Base-by-base conservation (phyloP, 1,140 invertebrate species). In the Phocides pigmalion region DNA sequence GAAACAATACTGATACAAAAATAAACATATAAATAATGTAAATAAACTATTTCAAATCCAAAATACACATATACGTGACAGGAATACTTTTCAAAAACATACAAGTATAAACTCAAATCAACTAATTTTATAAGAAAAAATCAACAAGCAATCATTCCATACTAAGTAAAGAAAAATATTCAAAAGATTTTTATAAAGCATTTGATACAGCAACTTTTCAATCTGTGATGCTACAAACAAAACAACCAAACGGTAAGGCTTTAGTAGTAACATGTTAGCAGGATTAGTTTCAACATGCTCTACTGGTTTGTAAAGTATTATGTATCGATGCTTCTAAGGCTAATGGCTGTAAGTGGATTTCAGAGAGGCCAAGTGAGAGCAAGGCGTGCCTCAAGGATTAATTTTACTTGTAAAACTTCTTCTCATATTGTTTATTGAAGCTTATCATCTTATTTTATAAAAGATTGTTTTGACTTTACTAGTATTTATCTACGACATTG, bases 341-440 rank as follows among this genome's bases (percentile, higher is more conserved):
- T 58, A 58, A 58, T 58, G 41, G 54, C 17, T 58, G 20, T 58
- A 58, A 58, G 54, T 58, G 54, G 56, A 59, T 59, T 59, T 59
- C 42, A 47, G 5, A 35, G 42, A 59, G 56, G 56, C 56, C 42
- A 59, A 59, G 56, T 59, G 56, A 59, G 56, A 59, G 56, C 56
- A 35, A 59, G 56, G 56, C 42, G 16, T 35, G 42, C 56, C 41
- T 59, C 56, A 59, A 59, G 56, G 56, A 59, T 59, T 59, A 59
- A 25, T 59, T 59, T 59, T 59, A 59, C 56, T 59, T 59, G 56
- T 59, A 59, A 59, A 59, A 59, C 54, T 58, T 58, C 54, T 58
- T 58, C 16, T 12, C 15, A 14, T 42, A 16, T 11, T 44, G 53
- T 44, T 44, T 41, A 11, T n/a, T n/a, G 11, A 16, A 56, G 39